Base-by-base conservation (phyloP, 2,113 vertebrate species). In the Elephantulus edwardii region DNA sequence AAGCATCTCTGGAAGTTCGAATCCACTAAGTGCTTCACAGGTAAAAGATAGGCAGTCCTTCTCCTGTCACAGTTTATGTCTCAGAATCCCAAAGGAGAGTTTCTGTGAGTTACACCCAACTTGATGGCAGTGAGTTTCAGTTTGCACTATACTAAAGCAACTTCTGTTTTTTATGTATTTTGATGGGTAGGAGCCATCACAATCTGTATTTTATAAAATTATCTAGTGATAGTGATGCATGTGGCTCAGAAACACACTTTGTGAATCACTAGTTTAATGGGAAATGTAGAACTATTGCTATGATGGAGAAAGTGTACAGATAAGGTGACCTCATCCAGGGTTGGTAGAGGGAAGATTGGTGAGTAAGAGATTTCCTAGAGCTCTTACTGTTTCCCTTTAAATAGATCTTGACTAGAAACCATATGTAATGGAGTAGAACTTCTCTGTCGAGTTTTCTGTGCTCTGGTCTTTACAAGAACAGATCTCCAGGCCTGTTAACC, bases 321-420 rank as follows among this genome's bases (percentile, higher is more conserved):
- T n/a, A n/a, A n/a, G 48, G 48, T 60, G 10, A 9, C 58, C 26
- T 60, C 28, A 10, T 26, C 58, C 24, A 60, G 58, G 9, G 6
- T 8, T 26, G 17, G 9, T 13, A 7, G 8, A 1, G 22, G 26
- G 26, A 14, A 4, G 6, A 6, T 14, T n/a, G 24, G 66, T 3
- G 42, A 1, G 76, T 35, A 66, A 44, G 6, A 9, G n/a, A 28
- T 70, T 50, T 80, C 52, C 9, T 12, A 38, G 46, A 60, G 60
- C 60, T 62, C 8, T 30, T 60, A 11, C 19, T 62, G 60, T 62
- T 10, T 12, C 30, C 7, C 12, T n/a, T n/a, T 24, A 22, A 62
- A 10, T 30, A 12, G 30, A 62, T 62, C 33, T 13, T 33, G 16
- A 64, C 60, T n/a, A 28, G 14, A 24, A 60, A 60, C 6, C 58